Evolutionary conservation across 2,797 vertebrate genomes (phyloP).

Genomic region (Acridotheres tristis): DNA sequence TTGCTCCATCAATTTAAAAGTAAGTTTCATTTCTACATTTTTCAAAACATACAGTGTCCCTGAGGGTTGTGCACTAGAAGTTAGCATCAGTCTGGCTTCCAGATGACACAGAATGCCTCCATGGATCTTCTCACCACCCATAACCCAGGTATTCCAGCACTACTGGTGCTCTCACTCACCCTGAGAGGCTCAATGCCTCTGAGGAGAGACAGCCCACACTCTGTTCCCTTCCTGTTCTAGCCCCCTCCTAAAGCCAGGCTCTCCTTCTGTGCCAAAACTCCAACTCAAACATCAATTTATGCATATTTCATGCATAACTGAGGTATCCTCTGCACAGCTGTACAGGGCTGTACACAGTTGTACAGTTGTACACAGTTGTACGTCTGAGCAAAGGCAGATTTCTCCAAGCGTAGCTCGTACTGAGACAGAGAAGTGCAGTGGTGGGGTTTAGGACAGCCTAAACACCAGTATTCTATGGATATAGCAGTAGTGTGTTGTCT

Average conservation of each 20-base stretch:
- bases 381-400: not conserved
- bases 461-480: accelerated
- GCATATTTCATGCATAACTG: not conserved
- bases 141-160: not conserved
- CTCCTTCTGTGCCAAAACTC: not conserved
- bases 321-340: not conserved
- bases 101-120: not conserved
- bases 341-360: not conserved
- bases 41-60: not conserved
- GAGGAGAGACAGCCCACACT: not conserved
- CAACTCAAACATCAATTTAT: not conserved
- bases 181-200: not conserved
- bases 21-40: not conserved
- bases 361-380: not conserved
- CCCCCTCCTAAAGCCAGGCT: not conserved
- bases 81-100: not conserved
- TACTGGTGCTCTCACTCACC: not conserved
- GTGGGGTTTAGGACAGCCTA: not conserved
- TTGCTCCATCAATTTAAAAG: not conserved
- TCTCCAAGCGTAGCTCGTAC: not conserved
- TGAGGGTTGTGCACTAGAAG: not conserved
- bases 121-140: not conserved
- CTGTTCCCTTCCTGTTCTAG: not conserved
- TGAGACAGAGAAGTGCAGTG: not conserved
- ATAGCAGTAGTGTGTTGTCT: not conserved